Percentiles rank a stretch among this genome's conserved stretches.
Conservation (phyloP, 2,888 invertebrate species). For the Steromphala cineraria region DNA sequence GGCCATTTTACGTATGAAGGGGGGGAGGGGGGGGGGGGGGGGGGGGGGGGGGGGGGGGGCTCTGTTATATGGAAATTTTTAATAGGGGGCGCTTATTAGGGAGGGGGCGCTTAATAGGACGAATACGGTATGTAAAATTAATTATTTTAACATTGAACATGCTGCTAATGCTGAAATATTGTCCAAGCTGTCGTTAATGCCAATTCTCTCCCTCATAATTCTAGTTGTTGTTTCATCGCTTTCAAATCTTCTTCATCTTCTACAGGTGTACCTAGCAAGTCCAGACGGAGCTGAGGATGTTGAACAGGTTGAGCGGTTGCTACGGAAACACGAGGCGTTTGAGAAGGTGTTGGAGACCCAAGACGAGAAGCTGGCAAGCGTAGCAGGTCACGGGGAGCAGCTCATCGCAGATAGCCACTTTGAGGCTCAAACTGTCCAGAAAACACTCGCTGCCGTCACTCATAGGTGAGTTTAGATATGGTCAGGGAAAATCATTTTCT, state of each 20-base stretch:
- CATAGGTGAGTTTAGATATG: conserved; percentile 50
- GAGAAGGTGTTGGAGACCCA: conserved; percentile 98
- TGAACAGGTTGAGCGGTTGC: conserved; percentile 97
- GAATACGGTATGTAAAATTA: too few species aligned
- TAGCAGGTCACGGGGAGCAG: conserved; percentile 90
- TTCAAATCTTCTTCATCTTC: background rate
- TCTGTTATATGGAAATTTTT: too few species aligned
- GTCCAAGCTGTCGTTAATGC: too few species aligned
- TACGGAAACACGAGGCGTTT: conserved; percentile 99
- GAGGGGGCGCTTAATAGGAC: too few species aligned
- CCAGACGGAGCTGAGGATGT: conserved; percentile 97
- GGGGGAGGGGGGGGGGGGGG: too few species aligned
- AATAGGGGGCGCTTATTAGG: too few species aligned
- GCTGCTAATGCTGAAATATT: too few species aligned
- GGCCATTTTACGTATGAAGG: too few species aligned
- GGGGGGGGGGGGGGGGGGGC: too few species aligned
- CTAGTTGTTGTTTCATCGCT: background rate
- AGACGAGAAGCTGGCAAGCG: conserved; percentile 87
- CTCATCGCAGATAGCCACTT: conserved; percentile 93
- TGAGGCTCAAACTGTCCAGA: conserved; percentile 82
- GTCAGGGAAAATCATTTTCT: background rate
- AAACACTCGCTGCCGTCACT: conserved; percentile 83
- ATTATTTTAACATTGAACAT: too few species aligned
- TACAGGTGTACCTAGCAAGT: conserved; percentile 78
- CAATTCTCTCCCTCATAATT: background rate